Conservation (phyloP, 2,797 vertebrate species). For the Petrocephalus schoutedeni region DNA sequence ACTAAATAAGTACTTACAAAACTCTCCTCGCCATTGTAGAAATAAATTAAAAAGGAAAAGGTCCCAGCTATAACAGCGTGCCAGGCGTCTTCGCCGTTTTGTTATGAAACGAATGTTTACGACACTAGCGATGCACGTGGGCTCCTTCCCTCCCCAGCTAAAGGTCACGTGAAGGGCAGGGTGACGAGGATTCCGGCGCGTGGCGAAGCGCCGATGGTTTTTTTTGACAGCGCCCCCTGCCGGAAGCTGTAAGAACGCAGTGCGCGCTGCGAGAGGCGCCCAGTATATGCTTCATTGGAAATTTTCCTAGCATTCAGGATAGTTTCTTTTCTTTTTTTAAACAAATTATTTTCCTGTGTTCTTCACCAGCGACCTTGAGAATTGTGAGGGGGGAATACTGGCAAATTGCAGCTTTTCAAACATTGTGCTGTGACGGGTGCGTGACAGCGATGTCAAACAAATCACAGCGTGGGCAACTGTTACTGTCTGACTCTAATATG, state of each 20-base stretch:
- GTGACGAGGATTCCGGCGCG: background rate
- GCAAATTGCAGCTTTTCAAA: background rate
- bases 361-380: background rate
- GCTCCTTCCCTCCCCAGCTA: background rate
- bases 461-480: background rate
- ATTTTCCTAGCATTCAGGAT: background rate
- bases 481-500: background rate
- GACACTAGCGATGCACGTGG: background rate
- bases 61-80: background rate
- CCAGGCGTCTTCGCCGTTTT: background rate
- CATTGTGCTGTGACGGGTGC: background rate
- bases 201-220: background rate
- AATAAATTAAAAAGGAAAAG: background rate
- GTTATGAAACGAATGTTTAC: background rate
- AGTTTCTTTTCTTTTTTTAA: background rate
- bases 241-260: background rate
- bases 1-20: slow-evolving; percentile 13
- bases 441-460: background rate
- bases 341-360: background rate
- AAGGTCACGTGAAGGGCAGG: slow-evolving; percentile 21
- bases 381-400: background rate
- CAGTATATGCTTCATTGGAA: background rate
- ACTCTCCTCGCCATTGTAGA: slow-evolving; percentile 21
- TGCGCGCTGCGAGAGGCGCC: background rate
- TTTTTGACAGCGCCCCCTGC: slow-evolving; percentile 3